Percentiles rank a stretch among this genome's conserved stretches.
Conservation (phyloP, 2,113 vertebrate species). For the Indicator maculatus region DNA sequence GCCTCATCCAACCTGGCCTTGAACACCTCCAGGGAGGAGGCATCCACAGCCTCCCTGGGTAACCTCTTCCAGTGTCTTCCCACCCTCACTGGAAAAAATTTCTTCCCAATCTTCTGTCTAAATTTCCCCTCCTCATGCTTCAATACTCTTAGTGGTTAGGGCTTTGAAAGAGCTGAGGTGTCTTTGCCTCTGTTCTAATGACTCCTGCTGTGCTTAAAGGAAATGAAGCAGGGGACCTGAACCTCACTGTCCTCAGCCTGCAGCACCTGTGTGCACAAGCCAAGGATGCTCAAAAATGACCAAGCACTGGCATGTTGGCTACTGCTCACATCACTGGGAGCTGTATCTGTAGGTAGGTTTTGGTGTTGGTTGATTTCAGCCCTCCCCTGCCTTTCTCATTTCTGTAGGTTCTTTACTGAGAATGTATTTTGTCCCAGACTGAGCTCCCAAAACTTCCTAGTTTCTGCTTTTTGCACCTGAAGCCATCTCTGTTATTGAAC, state of each 20-base stretch:
- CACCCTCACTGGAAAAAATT: too few relatives aligned
- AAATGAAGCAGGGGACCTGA: accelerated
- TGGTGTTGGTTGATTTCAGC: not conserved
- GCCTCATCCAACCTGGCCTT: too few relatives aligned
- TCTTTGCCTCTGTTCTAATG: not conserved
- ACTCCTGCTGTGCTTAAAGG: accelerated
- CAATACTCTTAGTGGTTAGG: too few relatives aligned
- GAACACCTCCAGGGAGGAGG: too few relatives aligned
- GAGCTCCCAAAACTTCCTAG: not conserved
- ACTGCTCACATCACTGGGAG: too few relatives aligned
- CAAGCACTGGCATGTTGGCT: accelerated
- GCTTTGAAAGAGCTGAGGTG: not conserved
- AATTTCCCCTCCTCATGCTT: too few relatives aligned
- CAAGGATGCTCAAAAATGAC: not conserved
- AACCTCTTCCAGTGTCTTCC: too few relatives aligned
- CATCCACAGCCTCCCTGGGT: too few relatives aligned
- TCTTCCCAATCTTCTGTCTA: too few relatives aligned
- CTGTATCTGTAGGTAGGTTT: accelerated
- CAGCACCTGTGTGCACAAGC: accelerated
- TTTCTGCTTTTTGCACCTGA: not conserved
- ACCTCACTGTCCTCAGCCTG: accelerated
- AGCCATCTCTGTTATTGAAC: not conserved
- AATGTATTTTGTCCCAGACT: accelerated
- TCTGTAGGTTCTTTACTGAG: not conserved
- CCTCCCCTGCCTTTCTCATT: not conserved